These are phyloP conservation scores for Helicoverpa assulta DNA, from an alignment of 2,888 invertebrate species.

Conservation along the genomic window DNA sequence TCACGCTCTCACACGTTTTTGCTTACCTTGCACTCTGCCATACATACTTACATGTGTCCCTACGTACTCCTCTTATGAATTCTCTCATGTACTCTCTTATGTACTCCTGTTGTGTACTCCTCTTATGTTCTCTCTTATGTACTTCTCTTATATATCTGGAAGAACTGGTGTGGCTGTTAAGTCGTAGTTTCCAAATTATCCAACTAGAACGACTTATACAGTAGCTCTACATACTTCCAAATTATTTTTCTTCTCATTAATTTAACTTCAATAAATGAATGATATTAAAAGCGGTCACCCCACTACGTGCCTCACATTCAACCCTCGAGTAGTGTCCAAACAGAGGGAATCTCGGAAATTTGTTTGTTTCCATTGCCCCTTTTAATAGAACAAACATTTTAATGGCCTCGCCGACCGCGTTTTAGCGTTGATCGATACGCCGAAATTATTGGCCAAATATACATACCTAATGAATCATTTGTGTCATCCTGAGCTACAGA, in stretches of 20 bases:
- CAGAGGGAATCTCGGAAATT: constrained; percentile 71
- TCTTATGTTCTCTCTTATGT: no score
- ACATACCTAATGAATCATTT: constrained; percentile 45
- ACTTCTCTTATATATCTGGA: no score
- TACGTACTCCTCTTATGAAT: no score
- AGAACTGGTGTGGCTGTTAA: no score
- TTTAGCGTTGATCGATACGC: constrained; percentile 57
- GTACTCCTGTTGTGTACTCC: no score
- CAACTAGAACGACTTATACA: no score
- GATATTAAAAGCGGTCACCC: constrained; percentile 40
- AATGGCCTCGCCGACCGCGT: constrained; percentile 72
- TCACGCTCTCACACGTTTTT: no score
- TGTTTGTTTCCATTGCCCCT: constrained; percentile 83
- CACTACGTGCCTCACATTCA: constrained; percentile 44
- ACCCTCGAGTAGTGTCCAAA: constrained; percentile 75
- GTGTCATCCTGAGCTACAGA: constrained; percentile 19
- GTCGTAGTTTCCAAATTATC: no score
- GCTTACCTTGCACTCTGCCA: no score
- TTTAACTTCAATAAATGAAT: constrained; percentile 30
- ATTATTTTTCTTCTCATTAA: neutral
- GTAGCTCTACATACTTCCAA: neutral
- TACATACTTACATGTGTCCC: no score
- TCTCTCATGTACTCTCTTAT: no score
- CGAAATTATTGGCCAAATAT: constrained; percentile 56
- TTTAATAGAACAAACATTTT: constrained; percentile 85